Percentiles rank a stretch among this genome's conserved stretches.
phyloP scores from a whole-genome alignment of 2,888 invertebrate genomes.

The Drosophila maculinotata region DNA sequence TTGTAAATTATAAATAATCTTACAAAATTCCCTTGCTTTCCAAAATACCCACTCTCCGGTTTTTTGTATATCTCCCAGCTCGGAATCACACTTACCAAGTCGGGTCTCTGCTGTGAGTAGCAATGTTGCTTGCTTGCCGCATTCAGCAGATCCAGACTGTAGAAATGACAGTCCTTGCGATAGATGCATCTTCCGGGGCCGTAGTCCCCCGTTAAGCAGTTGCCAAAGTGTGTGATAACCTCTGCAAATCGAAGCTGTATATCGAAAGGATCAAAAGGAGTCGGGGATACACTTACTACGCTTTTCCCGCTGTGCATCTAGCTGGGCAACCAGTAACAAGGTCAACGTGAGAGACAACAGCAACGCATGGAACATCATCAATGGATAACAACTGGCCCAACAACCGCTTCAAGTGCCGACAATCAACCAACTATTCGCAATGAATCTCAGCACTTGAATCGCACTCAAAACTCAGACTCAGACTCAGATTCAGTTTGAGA shows the following conservation, averaged over 20 bases:
- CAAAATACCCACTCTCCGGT: too few species aligned
- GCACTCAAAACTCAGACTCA: not conserved
- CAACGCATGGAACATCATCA: slow-evolving; percentile 1
- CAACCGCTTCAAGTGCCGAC: slow-evolving; percentile 32
- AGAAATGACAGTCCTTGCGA: slow-evolving; percentile 37
- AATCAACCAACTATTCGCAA: slow-evolving; percentile 56
- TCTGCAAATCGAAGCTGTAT: too few species aligned
- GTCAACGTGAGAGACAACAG: slow-evolving; percentile 8
- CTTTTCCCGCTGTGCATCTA: not conserved
- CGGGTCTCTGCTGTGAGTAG: slow-evolving; percentile 48
- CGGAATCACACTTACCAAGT: slow-evolving; percentile 44
- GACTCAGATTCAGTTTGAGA: not conserved
- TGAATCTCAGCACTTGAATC: slow-evolving; percentile 4
- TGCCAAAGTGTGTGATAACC: slow-evolving; percentile 50
- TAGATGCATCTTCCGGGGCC: slow-evolving; percentile 53
- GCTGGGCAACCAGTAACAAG: slow-evolving; percentile 12
- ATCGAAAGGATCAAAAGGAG: too few species aligned
- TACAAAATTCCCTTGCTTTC: too few species aligned
- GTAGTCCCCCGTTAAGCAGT: slow-evolving; percentile 40
- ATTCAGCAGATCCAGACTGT: slow-evolving; percentile 32
- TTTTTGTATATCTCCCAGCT: too few species aligned
- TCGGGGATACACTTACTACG: not conserved
- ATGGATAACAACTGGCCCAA: not conserved
- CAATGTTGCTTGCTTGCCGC: slow-evolving; percentile 28
- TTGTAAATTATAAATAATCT: too few species aligned